These are phyloP conservation scores for Lepidochrysops patricia DNA, from an alignment of 2,888 invertebrate species.

Conservation along the genomic window DNA sequence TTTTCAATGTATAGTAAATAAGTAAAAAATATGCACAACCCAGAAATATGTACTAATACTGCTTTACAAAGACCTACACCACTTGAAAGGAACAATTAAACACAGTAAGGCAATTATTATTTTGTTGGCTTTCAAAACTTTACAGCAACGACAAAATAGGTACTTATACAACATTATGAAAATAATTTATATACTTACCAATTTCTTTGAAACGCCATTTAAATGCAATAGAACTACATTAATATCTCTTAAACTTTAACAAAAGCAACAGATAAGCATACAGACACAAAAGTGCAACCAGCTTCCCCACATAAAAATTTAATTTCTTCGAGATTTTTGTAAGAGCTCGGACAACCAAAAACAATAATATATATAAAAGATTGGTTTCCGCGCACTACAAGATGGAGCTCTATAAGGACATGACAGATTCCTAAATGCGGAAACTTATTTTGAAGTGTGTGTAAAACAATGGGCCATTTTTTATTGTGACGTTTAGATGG, in stretches of 20 bases:
- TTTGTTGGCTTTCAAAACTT: background rate
- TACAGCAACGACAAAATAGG: background rate
- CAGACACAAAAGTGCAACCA: background rate
- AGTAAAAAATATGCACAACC: background rate
- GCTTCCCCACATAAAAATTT: background rate
- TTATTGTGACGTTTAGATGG: too few relatives aligned
- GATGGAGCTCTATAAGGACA: too few relatives aligned
- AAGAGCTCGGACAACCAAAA: background rate
- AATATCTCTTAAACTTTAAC: background rate
- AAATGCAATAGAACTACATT: background rate
- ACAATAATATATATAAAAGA: too few relatives aligned
- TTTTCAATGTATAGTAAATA: background rate
- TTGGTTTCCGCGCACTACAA: too few relatives aligned
- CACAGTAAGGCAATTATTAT: background rate
- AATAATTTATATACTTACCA: background rate
- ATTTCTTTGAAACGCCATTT: background rate
- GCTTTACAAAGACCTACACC: too few relatives aligned
- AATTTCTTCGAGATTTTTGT: background rate
- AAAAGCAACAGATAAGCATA: background rate
- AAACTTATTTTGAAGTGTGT: too few relatives aligned
- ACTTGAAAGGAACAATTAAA: background rate
- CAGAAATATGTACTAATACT: background rate
- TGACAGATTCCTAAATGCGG: too few relatives aligned
- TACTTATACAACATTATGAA: background rate
- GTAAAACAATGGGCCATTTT: too few relatives aligned